These are phyloP conservation scores for Agraylea sexmaculata DNA, from an alignment of 1,140 invertebrate genomes.

Conservation along the genomic window DNA sequence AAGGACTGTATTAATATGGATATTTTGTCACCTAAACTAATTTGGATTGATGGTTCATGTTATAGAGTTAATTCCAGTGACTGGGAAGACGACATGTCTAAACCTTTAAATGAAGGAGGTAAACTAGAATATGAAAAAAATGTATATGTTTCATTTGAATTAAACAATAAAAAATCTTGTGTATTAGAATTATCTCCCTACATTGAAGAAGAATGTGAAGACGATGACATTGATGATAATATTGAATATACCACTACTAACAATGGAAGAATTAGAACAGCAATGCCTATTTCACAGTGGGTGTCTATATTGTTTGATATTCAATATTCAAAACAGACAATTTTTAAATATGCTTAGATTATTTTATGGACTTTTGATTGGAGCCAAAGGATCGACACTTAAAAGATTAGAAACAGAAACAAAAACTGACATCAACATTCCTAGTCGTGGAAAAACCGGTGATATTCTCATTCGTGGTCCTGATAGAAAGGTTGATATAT, in stretches of 20 bases:
- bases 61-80: conserved; percentile 12
- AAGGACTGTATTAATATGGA: too few relatives aligned
- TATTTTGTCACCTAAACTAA: conserved; percentile 9
- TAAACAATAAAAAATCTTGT: too few relatives aligned
- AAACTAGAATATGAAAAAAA: background rate
- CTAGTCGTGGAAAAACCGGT: conserved; percentile 29
- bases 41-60: conserved; percentile 15
- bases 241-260: conserved; percentile 9
- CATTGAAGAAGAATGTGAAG: conserved; percentile 7
- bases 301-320: conserved; percentile 1
- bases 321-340: background rate
- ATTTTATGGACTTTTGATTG: conserved; percentile 47
- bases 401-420: conserved; percentile 55
- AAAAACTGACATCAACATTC: conserved; percentile 50
- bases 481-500: conserved; percentile 10
- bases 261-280: conserved; percentile 13
- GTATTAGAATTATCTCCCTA: too few relatives aligned
- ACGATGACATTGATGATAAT: conserved; percentile 8
- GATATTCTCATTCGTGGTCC: conserved; percentile 17
- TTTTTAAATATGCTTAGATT: conserved; percentile 5
- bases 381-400: conserved; percentile 47
- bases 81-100: conserved; percentile 6
- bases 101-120: background rate
- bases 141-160: too few relatives aligned
- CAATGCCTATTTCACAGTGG: conserved; percentile 10